Evolutionary conservation across 2,888 invertebrate genomes (phyloP), one percentile per base, ranked within the genome.

Genomic region (Mythimna albipuncta): DNA sequence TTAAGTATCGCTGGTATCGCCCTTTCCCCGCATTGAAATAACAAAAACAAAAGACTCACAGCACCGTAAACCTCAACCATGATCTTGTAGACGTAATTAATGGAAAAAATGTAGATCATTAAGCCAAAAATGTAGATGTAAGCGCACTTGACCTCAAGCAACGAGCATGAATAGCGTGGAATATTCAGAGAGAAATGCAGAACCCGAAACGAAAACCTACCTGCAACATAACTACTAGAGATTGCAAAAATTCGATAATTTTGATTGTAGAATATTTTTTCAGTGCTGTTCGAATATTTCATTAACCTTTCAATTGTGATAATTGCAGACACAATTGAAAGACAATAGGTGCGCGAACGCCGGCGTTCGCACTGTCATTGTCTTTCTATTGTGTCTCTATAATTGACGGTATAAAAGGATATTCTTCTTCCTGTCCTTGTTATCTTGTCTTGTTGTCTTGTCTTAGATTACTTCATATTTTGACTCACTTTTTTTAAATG

Each of bases 51-150:
- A 76, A 38, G 11, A 16, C 47, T 21, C n/a, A 47, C 10, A 54
- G 58, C 26, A 32, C 38, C 7, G 59, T 58, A 21, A 75, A 44
- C 19, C 35, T 41, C 6, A 41, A 41, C n/a, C 54, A n/a, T 13
- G 58, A 52, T 73, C 58, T 67, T 73, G 67, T 65, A 71, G 44
- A 2, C 21, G 9, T 59, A 64, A 67, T 67, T 67, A 73, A 67
- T n/a, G 54, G 73, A 64, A 71, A 79, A 68, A 79, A 68, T 61
- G 54, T 62, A 47, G 67, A 57, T 57, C 81, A 72, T 81, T 76
- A 79, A 54, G 26, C 19, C 16, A 63, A 63, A 65, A 13, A 63
- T 47, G 38, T 52, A 52, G 50, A 3, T 11, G 38, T 13, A n/a
- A 66, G 26, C 54, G 50, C 26, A 64, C 67, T 76, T 76, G 76